Evolutionary conservation across 2,797 vertebrate genomes (phyloP), one percentile per base, ranked within the genome.

Genomic region (Podargus strigoides): DNA sequence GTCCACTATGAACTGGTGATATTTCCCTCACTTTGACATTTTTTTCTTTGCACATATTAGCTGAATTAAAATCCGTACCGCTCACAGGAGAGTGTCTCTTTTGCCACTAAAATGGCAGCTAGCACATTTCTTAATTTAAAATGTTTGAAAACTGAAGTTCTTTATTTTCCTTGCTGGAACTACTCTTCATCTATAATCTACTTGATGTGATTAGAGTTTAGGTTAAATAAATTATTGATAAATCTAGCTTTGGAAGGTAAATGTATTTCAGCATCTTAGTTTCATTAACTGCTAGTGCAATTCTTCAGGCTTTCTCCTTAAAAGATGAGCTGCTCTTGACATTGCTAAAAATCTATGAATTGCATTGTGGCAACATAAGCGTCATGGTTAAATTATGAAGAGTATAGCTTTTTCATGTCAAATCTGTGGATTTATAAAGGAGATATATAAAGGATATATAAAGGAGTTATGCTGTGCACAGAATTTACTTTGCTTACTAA

Each of bases 21-120:
- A 64, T 47, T 97, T 67, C 84, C 96, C 60, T 95, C 82, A 90
- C 56, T 88, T 88, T 36, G 68, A 93, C 75, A 87, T 76, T 27
- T 50, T 50, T 95, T 92, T 26, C 59, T 85, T 97, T 96, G 96
- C 78, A 89, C 94, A 22, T 96, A 94, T 94, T 68, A 89, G 90
- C 70, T 76, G 68, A 96, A 82, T 88, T 66, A 79, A 89, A 89
- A 30, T 74, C 53, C 37, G n/a, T 14, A 42, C 36, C 67, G 28
- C 78, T 67, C 77, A 59, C 36, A 89, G 87, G 80, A 93, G 79
- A 62, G 41, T 58, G 5, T 76, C 46, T 90, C n/a, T 87, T 42
- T 73, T 83, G 90, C 89, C 42, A 28, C 64, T 78, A 32, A 66
- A 62, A 62, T 20, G 58, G 88, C 85, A 88, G 24, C 39, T 82